phyloP scores from a whole-genome alignment of 2,797 vertebrate genomes.

The Esox lucius region DNA sequence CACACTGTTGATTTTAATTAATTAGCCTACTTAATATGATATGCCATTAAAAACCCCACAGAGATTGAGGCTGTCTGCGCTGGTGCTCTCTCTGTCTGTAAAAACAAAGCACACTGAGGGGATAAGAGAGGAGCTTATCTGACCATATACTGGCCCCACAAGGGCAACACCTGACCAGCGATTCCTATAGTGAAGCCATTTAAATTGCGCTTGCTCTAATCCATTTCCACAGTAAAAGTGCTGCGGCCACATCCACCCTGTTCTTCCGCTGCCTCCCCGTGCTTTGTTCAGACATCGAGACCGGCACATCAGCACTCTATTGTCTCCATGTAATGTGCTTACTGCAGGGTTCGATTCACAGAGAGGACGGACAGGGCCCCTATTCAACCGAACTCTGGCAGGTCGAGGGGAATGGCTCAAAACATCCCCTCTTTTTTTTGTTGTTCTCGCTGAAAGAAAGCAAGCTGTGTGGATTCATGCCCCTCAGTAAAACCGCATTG shows the following conservation, averaged over 20 bases:
- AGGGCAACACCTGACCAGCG: slow-evolving; percentile 65
- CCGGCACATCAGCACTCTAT: slow-evolving; percentile 67
- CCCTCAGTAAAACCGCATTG: not conserved
- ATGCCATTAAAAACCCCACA: slow-evolving; percentile 43
- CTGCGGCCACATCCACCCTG: slow-evolving; percentile 53
- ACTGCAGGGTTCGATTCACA: slow-evolving; percentile 45
- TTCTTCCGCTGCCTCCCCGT: slow-evolving; percentile 63
- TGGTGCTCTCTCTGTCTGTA: slow-evolving; percentile 36
- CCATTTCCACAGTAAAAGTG: slow-evolving; percentile 58
- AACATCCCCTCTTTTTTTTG: too few species aligned
- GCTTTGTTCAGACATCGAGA: slow-evolving; percentile 66
- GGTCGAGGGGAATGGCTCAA: not conserved
- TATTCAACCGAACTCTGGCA: slow-evolving; percentile 23
- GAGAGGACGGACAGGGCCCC: not conserved
- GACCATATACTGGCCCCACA: slow-evolving; percentile 61
- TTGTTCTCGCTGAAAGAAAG: not conserved
- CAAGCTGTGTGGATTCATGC: too few species aligned
- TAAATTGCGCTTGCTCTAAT: slow-evolving; percentile 70
- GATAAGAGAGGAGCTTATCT: slow-evolving; percentile 58
- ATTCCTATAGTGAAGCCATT: slow-evolving; percentile 57
- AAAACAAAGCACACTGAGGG: slow-evolving; percentile 30
- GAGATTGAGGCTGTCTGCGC: slow-evolving; percentile 46
- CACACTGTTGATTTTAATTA: slow-evolving; percentile 40
- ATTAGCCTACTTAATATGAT: slow-evolving; percentile 50
- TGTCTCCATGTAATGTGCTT: slow-evolving; percentile 63